These are phyloP conservation scores for Rhombomys opimus DNA, from an alignment of 2,113 vertebrate genomes.

Conservation along the genomic window DNA sequence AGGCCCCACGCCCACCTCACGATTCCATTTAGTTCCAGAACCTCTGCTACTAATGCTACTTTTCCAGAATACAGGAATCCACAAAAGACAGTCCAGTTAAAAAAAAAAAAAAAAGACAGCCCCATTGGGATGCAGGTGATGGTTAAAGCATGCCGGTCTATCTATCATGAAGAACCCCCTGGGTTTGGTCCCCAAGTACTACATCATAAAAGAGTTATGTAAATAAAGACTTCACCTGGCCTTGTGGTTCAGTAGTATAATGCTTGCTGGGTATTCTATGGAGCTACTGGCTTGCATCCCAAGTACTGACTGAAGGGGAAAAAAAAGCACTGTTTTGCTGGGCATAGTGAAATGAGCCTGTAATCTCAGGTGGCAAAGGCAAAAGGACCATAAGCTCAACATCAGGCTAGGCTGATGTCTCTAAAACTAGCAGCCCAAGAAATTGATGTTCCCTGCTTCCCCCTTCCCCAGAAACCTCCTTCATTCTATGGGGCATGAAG, in stretches of 20 bases:
- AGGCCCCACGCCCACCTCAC: neutral
- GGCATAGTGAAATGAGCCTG: neutral
- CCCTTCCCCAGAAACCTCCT: neutral
- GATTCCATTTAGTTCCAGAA: neutral
- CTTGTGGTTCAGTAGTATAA: neutral
- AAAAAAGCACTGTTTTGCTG: neutral
- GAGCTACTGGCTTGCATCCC: neutral
- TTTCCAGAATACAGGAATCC: neutral
- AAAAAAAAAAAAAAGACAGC: too few relatives aligned
- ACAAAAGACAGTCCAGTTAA: neutral
- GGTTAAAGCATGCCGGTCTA: neutral
- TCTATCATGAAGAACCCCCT: neutral
- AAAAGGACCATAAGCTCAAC: neutral
- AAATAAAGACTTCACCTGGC: neutral
- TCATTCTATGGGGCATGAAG: fast-evolving
- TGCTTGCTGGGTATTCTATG: neutral
- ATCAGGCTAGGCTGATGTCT: neutral
- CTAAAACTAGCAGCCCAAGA: neutral
- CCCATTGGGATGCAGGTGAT: neutral
- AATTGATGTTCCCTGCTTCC: neutral
- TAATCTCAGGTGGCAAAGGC: neutral
- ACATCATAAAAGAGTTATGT: neutral
- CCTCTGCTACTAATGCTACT: neutral
- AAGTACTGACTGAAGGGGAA: neutral
- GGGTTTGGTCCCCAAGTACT: neutral